Evolutionary conservation across 1,140 invertebrate species (phyloP).

Genomic region (Aphis gossypii): DNA sequence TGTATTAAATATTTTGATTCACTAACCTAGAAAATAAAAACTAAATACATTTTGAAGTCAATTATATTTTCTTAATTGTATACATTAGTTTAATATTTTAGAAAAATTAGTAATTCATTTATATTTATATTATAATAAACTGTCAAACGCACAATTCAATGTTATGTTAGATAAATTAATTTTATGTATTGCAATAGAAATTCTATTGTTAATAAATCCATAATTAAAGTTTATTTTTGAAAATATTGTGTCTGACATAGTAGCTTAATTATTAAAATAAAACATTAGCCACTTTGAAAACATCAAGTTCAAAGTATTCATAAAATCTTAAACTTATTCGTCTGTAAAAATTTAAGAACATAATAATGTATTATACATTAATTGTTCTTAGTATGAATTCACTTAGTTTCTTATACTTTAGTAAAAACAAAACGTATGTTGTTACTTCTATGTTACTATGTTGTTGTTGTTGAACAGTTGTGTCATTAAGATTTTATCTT

Average conservation of each 20-base stretch:
- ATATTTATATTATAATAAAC: not conserved
- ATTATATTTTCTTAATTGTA: not conserved
- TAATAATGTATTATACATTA: too few relatives aligned
- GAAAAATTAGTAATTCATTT: not conserved
- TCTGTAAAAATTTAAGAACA: too few relatives aligned
- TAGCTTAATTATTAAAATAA: not conserved
- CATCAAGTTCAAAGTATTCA: not conserved
- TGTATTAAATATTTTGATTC: not conserved
- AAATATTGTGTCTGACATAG: not conserved
- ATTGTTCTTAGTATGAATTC: not conserved
- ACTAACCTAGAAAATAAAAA: not conserved
- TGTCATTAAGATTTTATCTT: too few relatives aligned
- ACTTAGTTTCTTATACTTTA: not conserved
- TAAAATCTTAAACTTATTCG: not conserved
- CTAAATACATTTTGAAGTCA: not conserved
- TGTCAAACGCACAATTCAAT: not conserved
- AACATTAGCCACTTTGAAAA: not conserved
- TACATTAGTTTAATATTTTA: not conserved
- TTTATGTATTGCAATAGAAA: not conserved
- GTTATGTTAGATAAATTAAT: not conserved
- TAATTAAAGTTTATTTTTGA: too few relatives aligned
- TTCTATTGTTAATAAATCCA: too few relatives aligned
- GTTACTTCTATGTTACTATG: too few relatives aligned
- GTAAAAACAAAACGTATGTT: not conserved
- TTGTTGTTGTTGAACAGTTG: too few relatives aligned